Percentiles rank a stretch among this genome's conserved stretches.
phyloP scores from a whole-genome alignment of 2,797 vertebrate genomes.

The Borostomias antarcticus region DNA sequence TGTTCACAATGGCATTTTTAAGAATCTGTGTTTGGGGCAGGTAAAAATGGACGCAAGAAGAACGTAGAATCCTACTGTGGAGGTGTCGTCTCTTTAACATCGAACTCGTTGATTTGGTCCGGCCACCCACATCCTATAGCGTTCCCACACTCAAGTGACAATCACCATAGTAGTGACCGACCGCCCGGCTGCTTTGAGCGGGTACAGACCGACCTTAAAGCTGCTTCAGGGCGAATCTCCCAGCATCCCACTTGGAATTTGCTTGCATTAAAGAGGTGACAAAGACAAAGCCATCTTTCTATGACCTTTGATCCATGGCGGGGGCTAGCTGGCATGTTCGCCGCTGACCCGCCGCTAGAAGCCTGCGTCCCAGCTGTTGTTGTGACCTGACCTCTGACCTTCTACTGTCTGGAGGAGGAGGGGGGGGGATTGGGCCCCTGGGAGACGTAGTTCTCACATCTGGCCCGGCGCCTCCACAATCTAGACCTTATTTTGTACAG shows the following conservation, averaged over 20 bases:
- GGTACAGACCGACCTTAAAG: constrained; percentile 53
- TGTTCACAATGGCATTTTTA: constrained; percentile 67
- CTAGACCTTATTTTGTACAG: constrained; percentile 70
- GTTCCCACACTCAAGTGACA: constrained; percentile 63
- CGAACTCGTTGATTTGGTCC: constrained; percentile 36
- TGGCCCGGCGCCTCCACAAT: constrained; percentile 43
- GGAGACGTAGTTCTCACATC: neutral
- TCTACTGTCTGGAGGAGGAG: constrained; percentile 52
- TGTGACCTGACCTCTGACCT: constrained; percentile 63
- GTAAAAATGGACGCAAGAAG: constrained; percentile 37
- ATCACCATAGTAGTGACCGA: constrained; percentile 59
- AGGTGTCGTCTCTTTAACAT: constrained; percentile 34
- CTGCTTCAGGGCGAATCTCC: constrained; percentile 57
- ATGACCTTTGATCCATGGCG: constrained; percentile 37
- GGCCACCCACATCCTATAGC: constrained; percentile 46
- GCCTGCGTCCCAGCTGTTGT: constrained; percentile 53
- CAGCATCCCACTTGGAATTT: constrained; percentile 43
- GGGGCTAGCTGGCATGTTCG: constrained; percentile 19
- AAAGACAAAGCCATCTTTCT: constrained; percentile 59
- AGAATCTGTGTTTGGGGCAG: constrained; percentile 47
- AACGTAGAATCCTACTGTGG: constrained; percentile 39
- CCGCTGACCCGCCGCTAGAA: constrained; percentile 31
- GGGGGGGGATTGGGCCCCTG: constrained; percentile 34
- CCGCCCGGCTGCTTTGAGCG: constrained; percentile 48
- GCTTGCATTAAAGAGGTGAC: constrained; percentile 53